Evolutionary conservation across 2,888 invertebrate genomes (phyloP).

Genomic region (Xiphydria camelus): DNA sequence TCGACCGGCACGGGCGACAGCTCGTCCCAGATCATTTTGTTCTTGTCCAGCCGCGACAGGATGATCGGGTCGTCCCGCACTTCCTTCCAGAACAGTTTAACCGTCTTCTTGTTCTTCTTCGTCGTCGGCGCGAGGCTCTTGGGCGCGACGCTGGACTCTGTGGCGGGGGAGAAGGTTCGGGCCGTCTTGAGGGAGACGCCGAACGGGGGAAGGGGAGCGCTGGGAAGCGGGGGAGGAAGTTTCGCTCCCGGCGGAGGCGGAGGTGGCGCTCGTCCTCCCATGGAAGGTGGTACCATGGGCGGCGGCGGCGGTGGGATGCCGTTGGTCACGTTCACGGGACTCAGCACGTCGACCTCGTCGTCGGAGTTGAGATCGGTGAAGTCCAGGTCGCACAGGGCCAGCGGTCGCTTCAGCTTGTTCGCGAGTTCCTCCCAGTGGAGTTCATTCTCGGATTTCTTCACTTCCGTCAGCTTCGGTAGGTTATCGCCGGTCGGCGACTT

Average conservation of each 20-base stretch:
- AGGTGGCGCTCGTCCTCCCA: constrained; percentile 56
- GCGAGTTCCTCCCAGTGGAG: constrained; percentile 94
- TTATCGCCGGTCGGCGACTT: constrained; percentile 73
- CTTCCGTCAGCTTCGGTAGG: constrained; percentile 67
- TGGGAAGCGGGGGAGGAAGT: constrained; percentile 53
- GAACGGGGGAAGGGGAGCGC: constrained; percentile 56
- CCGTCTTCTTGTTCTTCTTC: constrained; percentile 92
- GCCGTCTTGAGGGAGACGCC: constrained; percentile 49
- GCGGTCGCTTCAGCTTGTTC: constrained; percentile 72
- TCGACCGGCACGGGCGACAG: constrained; percentile 83
- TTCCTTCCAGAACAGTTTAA: constrained; percentile 98
- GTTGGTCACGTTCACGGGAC: constrained; percentile 67
- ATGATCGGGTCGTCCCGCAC: constrained; percentile 78
- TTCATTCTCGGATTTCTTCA: constrained; percentile 90
- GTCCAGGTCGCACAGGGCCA: constrained; percentile 91
- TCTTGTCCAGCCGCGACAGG: constrained; percentile 61
- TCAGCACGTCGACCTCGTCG: constrained; percentile 81
- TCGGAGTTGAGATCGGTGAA: constrained; percentile 90
- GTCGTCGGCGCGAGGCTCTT: constrained; percentile 60
- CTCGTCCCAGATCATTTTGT: constrained; percentile 86
- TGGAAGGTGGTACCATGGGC: constrained; percentile 69
- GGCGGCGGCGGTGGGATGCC: constrained; percentile 81
- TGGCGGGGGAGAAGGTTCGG: constrained; percentile 26
- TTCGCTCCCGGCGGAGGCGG: constrained; percentile 56
- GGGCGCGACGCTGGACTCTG: constrained; percentile 39